These are phyloP conservation scores for Lymantria dispar DNA, from an alignment of 2,888 invertebrate species.

Conservation along the genomic window DNA sequence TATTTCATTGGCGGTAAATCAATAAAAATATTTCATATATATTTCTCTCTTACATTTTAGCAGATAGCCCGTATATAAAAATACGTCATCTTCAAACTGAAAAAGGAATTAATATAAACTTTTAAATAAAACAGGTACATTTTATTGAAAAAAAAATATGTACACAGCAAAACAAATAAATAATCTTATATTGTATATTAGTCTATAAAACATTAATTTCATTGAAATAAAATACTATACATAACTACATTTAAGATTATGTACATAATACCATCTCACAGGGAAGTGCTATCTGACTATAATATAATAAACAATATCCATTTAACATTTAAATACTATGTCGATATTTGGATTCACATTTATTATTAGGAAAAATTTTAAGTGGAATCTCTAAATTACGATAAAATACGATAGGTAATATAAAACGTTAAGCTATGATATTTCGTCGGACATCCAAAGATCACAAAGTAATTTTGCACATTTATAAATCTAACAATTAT, in stretches of 20 bases:
- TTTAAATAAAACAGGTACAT: slow-evolving; percentile 80
- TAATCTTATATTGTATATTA: slow-evolving; percentile 82
- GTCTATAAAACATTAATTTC: slow-evolving; percentile 83
- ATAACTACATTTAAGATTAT: slow-evolving; percentile 78
- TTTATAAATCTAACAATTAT: slow-evolving; percentile 72
- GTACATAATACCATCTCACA: slow-evolving; percentile 79
- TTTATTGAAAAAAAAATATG: slow-evolving; percentile 81
- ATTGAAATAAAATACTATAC: slow-evolving; percentile 82
- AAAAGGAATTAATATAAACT: slow-evolving; percentile 18
- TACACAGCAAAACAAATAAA: slow-evolving; percentile 83
- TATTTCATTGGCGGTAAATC: no score
- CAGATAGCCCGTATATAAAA: background rate
- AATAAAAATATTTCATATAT: no score
- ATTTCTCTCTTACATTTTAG: no score
- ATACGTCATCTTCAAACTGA: background rate
- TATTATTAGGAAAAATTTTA: slow-evolving; percentile 62
- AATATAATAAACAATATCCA: slow-evolving; percentile 76
- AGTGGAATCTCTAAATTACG: slow-evolving; percentile 64
- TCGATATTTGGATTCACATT: slow-evolving; percentile 72
- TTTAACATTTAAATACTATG: slow-evolving; percentile 75
- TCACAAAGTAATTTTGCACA: slow-evolving; percentile 67
- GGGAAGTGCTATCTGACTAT: slow-evolving; percentile 65
- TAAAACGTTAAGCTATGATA: slow-evolving; percentile 74
- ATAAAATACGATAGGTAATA: slow-evolving; percentile 66
- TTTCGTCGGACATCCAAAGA: slow-evolving; percentile 64